These are phyloP conservation scores for Chloroceryle aenea DNA, from an alignment of 2,113 vertebrate genomes.

Conservation along the genomic window DNA sequence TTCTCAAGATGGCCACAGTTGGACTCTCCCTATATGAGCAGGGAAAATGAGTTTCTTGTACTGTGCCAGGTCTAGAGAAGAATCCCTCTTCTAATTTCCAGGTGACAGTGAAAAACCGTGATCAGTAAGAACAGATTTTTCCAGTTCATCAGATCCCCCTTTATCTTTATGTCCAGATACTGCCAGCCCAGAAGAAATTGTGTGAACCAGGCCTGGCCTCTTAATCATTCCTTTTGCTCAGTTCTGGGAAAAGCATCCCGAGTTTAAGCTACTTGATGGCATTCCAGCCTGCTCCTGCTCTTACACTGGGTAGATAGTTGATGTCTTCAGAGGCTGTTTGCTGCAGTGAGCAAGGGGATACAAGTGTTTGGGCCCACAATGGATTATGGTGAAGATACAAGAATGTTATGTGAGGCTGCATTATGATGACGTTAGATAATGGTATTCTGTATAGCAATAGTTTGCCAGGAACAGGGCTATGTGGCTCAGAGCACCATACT, in stretches of 20 bases:
- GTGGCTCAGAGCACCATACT: not conserved
- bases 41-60: not conserved
- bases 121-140: not conserved
- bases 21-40: not conserved
- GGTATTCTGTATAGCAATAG: not conserved
- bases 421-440: not conserved
- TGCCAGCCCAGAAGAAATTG: not conserved
- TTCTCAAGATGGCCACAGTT: not conserved
- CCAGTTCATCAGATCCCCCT: not conserved
- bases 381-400: not conserved
- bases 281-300: not conserved
- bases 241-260: not conserved
- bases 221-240: constrained; percentile 43
- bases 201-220: not conserved
- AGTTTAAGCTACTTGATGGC: not conserved
- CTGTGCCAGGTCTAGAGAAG: not conserved
- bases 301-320: not conserved
- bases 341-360: not conserved
- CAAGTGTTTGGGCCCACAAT: not conserved
- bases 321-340: not conserved
- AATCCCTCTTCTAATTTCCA: constrained; percentile 17
- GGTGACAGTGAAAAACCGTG: not conserved
- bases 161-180: constrained; percentile 31
- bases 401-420: not conserved
- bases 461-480: not conserved